phyloP scores from a whole-genome alignment of 2,113 vertebrate species.

The Phrynosoma platyrhinos region DNA sequence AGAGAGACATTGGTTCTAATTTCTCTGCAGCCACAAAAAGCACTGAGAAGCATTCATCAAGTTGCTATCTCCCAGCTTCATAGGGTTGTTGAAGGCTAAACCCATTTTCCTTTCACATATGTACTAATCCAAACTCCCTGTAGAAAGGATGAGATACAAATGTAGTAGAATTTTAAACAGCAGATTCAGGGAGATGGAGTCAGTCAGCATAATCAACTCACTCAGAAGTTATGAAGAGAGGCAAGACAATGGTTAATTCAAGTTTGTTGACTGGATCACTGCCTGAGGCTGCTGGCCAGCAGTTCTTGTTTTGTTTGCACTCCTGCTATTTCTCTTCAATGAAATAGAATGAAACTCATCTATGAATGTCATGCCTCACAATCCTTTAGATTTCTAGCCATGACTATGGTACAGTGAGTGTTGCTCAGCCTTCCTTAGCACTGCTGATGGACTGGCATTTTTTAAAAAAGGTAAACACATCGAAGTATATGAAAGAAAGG shows the following conservation, averaged over 20 bases:
- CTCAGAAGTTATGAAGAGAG: conserved; percentile 52
- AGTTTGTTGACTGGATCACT: conserved; percentile 42
- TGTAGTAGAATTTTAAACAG: conserved; percentile 10
- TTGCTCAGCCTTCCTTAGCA: conserved; percentile 61
- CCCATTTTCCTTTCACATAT: not conserved
- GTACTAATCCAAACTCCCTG: not conserved
- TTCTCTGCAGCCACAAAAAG: not conserved
- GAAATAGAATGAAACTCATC: conserved; percentile 68
- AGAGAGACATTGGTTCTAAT: not conserved
- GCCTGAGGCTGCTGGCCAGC: conserved; percentile 40
- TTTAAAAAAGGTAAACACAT: conserved; percentile 48
- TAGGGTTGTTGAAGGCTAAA: not conserved
- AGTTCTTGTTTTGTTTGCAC: conserved; percentile 53
- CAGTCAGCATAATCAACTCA: conserved; percentile 11
- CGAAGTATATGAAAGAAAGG: conserved; percentile 23
- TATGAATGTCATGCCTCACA: conserved; percentile 60
- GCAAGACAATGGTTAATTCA: conserved; percentile 59
- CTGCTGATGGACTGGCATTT: conserved; percentile 60
- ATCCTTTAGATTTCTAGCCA: conserved; percentile 43
- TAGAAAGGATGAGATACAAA: not conserved
- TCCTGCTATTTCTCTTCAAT: conserved; percentile 49
- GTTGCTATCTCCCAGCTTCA: not conserved
- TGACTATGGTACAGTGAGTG: conserved; percentile 35
- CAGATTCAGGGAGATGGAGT: not conserved
- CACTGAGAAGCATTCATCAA: not conserved